Evolutionary conservation across 1,140 invertebrate genomes (phyloP).

Genomic region (Pectinophora gossypiella): DNA sequence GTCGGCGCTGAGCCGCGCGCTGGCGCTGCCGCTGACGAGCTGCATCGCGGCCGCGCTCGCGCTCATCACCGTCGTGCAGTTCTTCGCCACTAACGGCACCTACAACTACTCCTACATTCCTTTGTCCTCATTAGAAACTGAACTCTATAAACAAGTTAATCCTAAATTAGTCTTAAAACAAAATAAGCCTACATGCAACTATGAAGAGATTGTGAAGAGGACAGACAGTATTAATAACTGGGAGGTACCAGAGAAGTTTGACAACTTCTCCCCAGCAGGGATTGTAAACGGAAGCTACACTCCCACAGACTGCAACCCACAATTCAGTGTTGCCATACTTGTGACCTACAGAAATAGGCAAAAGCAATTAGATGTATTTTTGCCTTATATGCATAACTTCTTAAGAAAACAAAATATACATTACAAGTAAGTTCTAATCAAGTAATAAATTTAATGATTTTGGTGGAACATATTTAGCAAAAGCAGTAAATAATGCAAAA

Average conservation of each 20-base stretch:
- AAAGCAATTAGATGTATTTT: constrained; percentile 86
- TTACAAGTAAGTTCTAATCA: constrained; percentile 75
- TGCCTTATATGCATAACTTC: constrained; percentile 93
- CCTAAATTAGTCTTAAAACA: constrained; percentile 23
- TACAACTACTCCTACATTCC: constrained; percentile 46
- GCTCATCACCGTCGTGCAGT: constrained; percentile 34
- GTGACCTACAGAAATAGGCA: constrained; percentile 92
- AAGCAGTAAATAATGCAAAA: too few relatives aligned
- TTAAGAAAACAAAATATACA: constrained; percentile 90
- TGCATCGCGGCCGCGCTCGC: constrained; percentile 23
- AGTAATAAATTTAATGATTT: neutral
- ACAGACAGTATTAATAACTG: constrained; percentile 9
- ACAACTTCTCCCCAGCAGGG: constrained; percentile 34
- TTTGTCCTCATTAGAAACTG: constrained; percentile 24
- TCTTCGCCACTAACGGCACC: constrained; percentile 32
- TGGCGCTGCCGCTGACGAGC: constrained; percentile 30
- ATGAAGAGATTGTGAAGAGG: neutral
- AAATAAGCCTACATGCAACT: neutral
- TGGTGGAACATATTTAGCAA: neutral
- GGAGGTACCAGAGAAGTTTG: constrained; percentile 31
- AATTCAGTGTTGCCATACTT: constrained; percentile 89
- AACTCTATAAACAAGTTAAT: constrained; percentile 37
- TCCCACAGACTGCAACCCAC: constrained; percentile 83
- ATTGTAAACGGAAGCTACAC: constrained; percentile 79
- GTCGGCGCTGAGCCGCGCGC: neutral